phyloP scores from a whole-genome alignment of 2,113 vertebrate genomes.

The Haemorhous mexicanus region DNA sequence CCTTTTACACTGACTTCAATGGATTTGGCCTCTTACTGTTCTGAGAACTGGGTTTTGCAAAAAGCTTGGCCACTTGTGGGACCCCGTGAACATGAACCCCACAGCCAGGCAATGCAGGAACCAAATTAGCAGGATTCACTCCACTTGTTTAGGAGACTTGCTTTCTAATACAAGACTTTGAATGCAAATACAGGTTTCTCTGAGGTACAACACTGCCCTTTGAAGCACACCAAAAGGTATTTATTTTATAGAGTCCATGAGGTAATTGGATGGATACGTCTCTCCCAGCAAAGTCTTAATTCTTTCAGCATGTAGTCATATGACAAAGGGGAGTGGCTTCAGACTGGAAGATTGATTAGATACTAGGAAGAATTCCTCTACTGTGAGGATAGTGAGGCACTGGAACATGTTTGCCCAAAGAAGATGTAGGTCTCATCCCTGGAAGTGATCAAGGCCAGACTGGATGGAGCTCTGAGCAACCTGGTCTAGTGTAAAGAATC shows the following conservation, averaged over 20 bases:
- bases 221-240: background rate
- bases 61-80: background rate
- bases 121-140: background rate
- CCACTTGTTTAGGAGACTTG: background rate
- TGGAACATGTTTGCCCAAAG: background rate
- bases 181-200: background rate
- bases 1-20: fast-evolving
- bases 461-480: background rate
- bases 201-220: background rate
- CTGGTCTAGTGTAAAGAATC: background rate
- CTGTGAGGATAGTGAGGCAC: background rate
- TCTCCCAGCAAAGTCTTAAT: background rate
- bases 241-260: background rate
- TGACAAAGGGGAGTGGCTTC: background rate
- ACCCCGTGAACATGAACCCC: background rate
- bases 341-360: background rate
- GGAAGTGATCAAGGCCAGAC: background rate
- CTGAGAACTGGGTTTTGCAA: background rate
- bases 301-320: background rate
- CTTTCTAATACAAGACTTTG: background rate
- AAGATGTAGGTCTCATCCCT: background rate
- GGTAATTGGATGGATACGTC: fast-evolving
- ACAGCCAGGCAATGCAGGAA: background rate
- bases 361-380: background rate
- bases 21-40: background rate